Evolutionary conservation across 2,888 invertebrate genomes (phyloP).

Genomic region (Odontocerum albicorne): DNA sequence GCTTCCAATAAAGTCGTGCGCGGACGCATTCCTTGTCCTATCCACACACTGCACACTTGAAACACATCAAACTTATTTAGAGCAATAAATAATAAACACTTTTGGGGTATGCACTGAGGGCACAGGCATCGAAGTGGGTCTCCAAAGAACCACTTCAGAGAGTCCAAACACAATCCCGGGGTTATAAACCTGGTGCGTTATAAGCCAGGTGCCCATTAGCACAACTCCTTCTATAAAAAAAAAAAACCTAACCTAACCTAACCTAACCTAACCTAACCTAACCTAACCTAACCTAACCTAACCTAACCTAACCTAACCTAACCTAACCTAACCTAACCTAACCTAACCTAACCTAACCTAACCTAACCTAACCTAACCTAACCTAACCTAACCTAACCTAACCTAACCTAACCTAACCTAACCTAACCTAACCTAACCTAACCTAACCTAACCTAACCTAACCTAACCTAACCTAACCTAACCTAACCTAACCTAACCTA

Average conservation of each 20-base stretch:
- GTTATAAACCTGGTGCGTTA: no score
- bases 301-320: slow-evolving; percentile 22
- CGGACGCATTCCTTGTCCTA: no score
- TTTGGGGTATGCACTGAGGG: no score
- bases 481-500: slow-evolving; percentile 19
- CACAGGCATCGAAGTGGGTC: no score
- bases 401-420: slow-evolving; percentile 22
- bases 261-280: slow-evolving; percentile 26
- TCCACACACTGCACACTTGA: no score
- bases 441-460: slow-evolving; percentile 21
- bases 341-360: slow-evolving; percentile 21
- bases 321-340: slow-evolving; percentile 22
- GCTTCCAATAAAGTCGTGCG: no score
- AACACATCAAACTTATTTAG: no score
- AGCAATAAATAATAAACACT: no score
- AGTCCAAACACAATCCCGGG: no score
- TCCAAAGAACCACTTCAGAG: no score
- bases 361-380: slow-evolving; percentile 21
- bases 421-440: slow-evolving; percentile 22
- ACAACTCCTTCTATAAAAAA: no score
- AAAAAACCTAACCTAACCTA: slow-evolving; percentile 25
- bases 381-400: slow-evolving; percentile 22
- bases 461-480: slow-evolving; percentile 19
- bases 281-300: slow-evolving; percentile 25
- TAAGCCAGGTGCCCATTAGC: no score